phyloP scores from a whole-genome alignment of 2,888 invertebrate genomes.

The Tanypteryx hageni region DNA sequence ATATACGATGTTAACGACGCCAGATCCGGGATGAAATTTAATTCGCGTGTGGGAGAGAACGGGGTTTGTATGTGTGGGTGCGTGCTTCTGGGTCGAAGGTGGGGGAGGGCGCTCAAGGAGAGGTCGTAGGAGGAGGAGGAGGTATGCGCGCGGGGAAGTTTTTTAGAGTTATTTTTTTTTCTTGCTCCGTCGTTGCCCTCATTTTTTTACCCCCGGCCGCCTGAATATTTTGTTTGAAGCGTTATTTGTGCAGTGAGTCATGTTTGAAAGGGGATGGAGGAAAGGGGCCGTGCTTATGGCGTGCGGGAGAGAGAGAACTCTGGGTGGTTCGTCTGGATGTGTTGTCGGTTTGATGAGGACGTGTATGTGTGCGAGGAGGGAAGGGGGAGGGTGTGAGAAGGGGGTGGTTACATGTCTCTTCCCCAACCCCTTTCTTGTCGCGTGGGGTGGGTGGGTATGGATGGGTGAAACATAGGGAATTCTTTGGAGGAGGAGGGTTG shows the following conservation, averaged over 20 bases:
- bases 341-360: neutral
- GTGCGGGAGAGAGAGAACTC: neutral
- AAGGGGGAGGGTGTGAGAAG: neutral
- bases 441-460: neutral
- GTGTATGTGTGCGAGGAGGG: neutral
- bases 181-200: neutral
- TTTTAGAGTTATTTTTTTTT: neutral
- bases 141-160: neutral
- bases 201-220: constrained; percentile 65
- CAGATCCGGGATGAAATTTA: constrained; percentile 67
- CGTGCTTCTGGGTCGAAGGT: no score
- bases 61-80: neutral
- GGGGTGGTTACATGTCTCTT: neutral
- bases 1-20: constrained; percentile 68
- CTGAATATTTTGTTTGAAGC: constrained; percentile 68
- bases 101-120: no score
- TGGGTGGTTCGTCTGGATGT: constrained; percentile 39
- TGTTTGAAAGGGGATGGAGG: constrained; percentile 62
- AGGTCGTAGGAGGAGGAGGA: neutral
- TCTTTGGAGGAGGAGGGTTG: neutral
- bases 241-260: constrained; percentile 69
- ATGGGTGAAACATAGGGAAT: neutral
- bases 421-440: neutral
- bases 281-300: neutral
- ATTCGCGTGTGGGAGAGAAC: constrained; percentile 65